Evolutionary conservation across 2,113 vertebrate genomes (phyloP), one percentile per base, ranked within the genome.

Genomic region (Pseudorhombus dupliciocellatus): DNA sequence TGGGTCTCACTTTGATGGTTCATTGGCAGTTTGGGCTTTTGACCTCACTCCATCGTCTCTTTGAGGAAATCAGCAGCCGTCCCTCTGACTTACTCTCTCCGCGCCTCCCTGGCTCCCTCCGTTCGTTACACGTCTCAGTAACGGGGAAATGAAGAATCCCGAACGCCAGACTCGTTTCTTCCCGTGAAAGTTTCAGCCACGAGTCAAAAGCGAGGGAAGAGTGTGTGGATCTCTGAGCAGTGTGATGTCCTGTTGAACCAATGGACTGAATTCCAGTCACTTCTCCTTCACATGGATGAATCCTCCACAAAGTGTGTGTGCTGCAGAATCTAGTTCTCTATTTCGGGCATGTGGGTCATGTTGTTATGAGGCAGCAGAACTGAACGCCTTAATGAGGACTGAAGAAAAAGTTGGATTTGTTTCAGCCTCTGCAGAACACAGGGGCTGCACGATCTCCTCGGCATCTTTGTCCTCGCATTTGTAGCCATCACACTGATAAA

Each of bases 271-370:
- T 66, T 73, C 80, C 67, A 65, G 48, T 67, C 77, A 54, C 65
- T 60, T 57, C 46, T 66, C 28, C 11, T 15, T 9, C 60, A 68
- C 50, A 54, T 57, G 81, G 80, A 85, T 65, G 77, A 86, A 83
- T 79, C 77, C 71, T 57, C 70, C 70, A 70, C 48, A 66, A 57
- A 59, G 30, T 68, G 70, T 69, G 51, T 79, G 79, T 79, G 65
- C 65, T 72, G 84, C 68, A 75, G 66, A 76, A 81, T 88, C 82
- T 85, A 80, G 78, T 79, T 85, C 82, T 88, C 84, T 92, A 89
- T 90, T 92, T 88, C 66, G 22, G 83, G 80, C 81, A 89, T 89
- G 72, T 92, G 84, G 91, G 90, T 88, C 92, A 91, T 24, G 70
- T 40, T 84, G 61, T 86, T 82, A 89, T 85, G 77, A 87, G 88